These are phyloP conservation scores for Artibeus lituratus DNA, from an alignment of 2,797 vertebrate species.

Conservation along the genomic window DNA sequence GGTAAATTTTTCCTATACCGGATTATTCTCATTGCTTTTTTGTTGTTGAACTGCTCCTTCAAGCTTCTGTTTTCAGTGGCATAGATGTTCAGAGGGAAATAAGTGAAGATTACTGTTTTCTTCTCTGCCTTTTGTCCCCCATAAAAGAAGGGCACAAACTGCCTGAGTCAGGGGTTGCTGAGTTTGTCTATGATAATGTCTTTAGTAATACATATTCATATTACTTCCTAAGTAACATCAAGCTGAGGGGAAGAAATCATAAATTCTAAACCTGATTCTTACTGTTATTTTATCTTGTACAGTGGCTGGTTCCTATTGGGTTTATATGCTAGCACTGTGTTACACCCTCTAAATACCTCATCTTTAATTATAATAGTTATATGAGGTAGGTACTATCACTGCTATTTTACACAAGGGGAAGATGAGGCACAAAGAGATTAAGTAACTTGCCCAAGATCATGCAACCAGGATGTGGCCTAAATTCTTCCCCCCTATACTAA, in stretches of 20 bases:
- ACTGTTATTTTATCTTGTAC: background rate
- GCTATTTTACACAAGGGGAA: background rate
- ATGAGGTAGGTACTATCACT: background rate
- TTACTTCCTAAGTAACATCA: background rate
- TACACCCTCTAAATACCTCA: background rate
- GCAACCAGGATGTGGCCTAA: background rate
- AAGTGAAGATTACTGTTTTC: background rate
- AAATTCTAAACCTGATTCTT: background rate
- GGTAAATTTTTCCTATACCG: background rate
- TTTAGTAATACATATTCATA: background rate
- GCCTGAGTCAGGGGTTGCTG: background rate
- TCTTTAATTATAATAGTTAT: background rate
- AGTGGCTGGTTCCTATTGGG: background rate
- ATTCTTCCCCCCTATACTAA: background rate
- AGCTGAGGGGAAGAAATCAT: background rate
- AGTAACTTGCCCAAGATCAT: background rate
- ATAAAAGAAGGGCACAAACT: background rate
- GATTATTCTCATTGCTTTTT: background rate
- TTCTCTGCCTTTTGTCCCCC: background rate
- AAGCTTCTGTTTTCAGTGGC: slow-evolving; percentile 15
- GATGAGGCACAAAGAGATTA: background rate
- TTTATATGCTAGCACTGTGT: background rate
- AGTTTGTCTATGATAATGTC: background rate
- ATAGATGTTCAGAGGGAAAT: background rate
- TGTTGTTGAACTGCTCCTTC: background rate